Percentiles rank a stretch among this genome's conserved stretches.
These are phyloP conservation scores for Drosophila recens DNA, from an alignment of 2,888 invertebrate species.

Conservation along the genomic window DNA sequence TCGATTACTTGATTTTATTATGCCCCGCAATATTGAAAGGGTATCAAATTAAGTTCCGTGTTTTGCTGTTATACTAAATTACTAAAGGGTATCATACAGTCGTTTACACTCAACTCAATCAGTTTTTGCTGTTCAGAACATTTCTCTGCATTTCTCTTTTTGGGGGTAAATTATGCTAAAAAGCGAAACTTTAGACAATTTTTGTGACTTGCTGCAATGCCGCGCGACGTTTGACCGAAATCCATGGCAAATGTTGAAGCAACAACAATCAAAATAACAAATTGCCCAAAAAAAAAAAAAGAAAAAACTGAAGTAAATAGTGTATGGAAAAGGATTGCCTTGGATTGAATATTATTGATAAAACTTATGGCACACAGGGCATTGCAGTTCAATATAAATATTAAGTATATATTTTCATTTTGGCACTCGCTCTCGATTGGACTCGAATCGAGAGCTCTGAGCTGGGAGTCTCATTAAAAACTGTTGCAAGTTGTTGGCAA, in stretches of 20 bases:
- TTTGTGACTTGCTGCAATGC: slow-evolving; percentile 55
- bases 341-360: slow-evolving; percentile 80
- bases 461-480: slow-evolving; percentile 49
- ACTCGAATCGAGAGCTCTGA: not conserved
- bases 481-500: slow-evolving; percentile 35
- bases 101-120: not conserved
- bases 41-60: not conserved
- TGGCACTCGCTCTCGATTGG: slow-evolving; percentile 25
- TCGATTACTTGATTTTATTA: too few species aligned
- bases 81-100: not conserved
- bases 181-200: slow-evolving; percentile 53
- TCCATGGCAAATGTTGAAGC: slow-evolving; percentile 57
- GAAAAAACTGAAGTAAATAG: slow-evolving; percentile 45
- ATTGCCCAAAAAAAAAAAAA: slow-evolving; percentile 24
- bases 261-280: slow-evolving; percentile 28
- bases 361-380: slow-evolving; percentile 70
- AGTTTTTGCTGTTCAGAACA: not conserved
- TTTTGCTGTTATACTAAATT: not conserved
- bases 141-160: slow-evolving; percentile 33
- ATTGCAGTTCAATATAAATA: slow-evolving; percentile 63
- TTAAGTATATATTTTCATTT: slow-evolving; percentile 33
- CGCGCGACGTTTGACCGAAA: slow-evolving; percentile 69
- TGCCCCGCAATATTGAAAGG: too few species aligned
- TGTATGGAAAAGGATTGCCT: slow-evolving; percentile 55
- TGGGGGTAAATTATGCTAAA: slow-evolving; percentile 55